A percentile compares a stretch with the other conserved stretches of the same genome.
These are phyloP conservation scores for Pediacus dermestoides DNA, from an alignment of 2,888 invertebrate genomes.

Conservation along the genomic window DNA sequence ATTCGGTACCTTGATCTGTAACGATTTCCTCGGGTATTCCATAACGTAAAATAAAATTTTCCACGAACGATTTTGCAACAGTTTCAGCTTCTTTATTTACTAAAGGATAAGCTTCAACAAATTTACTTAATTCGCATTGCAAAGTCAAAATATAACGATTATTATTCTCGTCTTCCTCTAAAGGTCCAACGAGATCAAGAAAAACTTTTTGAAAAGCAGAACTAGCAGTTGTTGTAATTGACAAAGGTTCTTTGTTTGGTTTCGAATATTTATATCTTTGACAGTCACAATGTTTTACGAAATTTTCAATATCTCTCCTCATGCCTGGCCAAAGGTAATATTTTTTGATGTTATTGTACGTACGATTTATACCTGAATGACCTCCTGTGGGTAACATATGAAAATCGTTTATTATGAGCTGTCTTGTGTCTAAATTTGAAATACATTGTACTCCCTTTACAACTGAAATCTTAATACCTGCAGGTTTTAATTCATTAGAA, in stretches of 20 bases:
- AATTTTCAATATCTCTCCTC: conserved; percentile 19
- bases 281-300: conserved; percentile 22
- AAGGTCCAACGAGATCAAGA: conserved; percentile 21
- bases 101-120: conserved; percentile 10
- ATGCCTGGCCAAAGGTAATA: conserved; percentile 23
- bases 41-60: conserved; percentile 15
- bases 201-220: conserved; percentile 22
- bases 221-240: conserved; percentile 14
- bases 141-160: conserved; percentile 16
- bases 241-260: conserved; percentile 2
- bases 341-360: conserved; percentile 20
- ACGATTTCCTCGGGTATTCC: conserved; percentile 18
- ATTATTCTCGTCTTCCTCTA: conserved; percentile 12
- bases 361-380: conserved; percentile 25
- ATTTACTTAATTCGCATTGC: conserved; percentile 13
- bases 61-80: conserved; percentile 12
- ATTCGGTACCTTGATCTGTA: conserved; percentile 19
- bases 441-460: conserved; percentile 17
- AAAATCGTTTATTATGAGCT: conserved; percentile 28
- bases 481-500: too few relatives aligned
- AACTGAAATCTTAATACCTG: too few relatives aligned
- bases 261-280: conserved; percentile 16
- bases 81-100: conserved; percentile 11
- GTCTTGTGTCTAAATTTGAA: conserved; percentile 12
- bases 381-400: conserved; percentile 28